A percentile compares a stretch with the other conserved stretches of the same genome.
These are phyloP conservation scores for Chrysochloris asiatica DNA, from an alignment of 2,113 vertebrate species.

Conservation along the genomic window DNA sequence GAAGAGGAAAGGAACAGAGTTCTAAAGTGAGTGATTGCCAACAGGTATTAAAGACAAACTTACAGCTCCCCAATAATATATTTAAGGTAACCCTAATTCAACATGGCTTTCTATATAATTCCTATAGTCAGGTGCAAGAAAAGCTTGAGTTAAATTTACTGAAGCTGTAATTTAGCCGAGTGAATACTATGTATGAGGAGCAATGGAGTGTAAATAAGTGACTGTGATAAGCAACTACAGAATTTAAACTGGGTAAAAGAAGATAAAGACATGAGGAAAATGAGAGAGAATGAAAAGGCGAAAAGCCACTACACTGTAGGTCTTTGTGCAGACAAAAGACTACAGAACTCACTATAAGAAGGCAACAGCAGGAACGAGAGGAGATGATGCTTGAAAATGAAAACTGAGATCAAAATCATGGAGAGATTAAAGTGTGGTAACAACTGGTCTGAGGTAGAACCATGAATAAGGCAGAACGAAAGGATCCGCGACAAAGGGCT, in stretches of 20 bases:
- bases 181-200: background rate
- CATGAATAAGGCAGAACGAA: background rate
- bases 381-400: background rate
- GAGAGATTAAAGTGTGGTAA: background rate
- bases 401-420: background rate
- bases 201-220: background rate
- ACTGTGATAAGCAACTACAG: background rate
- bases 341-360: constrained; percentile 13
- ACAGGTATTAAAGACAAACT: too few species aligned
- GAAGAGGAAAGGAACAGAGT: background rate
- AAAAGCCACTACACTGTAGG: background rate
- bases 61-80: too few species aligned
- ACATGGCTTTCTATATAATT: constrained; percentile 24
- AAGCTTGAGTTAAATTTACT: too few species aligned
- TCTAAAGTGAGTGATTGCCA: too few species aligned
- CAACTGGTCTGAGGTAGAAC: background rate
- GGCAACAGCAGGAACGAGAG: background rate
- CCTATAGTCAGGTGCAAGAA: background rate
- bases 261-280: constrained; percentile 3
- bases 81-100: background rate
- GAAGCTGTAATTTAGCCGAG: background rate
- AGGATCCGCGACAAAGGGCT: background rate
- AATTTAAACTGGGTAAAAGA: background rate
- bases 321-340: background rate
- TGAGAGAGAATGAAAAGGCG: background rate